phyloP scores from a whole-genome alignment of 2,797 vertebrate species.

The Protosalanx chinensis region DNA sequence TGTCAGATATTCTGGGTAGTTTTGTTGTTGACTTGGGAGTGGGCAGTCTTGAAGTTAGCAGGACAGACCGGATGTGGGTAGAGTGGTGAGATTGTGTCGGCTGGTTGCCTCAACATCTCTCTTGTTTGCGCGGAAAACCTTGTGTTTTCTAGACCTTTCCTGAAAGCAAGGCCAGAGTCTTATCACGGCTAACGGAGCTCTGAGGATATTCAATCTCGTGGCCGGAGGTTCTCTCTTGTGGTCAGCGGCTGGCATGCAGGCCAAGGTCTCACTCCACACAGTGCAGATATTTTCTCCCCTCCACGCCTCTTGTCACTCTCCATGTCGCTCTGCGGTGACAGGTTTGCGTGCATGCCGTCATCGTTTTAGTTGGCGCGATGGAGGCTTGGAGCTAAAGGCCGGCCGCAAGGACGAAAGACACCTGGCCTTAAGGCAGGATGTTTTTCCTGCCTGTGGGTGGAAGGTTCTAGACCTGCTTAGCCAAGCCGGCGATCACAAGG shows the following conservation, averaged over 20 bases:
- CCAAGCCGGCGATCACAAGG: neutral
- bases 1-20: neutral
- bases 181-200: slow-evolving; percentile 34
- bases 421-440: slow-evolving; percentile 20
- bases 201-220: slow-evolving; percentile 36
- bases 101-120: slow-evolving; percentile 33
- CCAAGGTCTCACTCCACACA: slow-evolving; percentile 35
- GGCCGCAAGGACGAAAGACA: slow-evolving; percentile 36
- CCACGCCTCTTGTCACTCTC: slow-evolving; percentile 11
- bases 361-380: slow-evolving; percentile 27
- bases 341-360: slow-evolving; percentile 20
- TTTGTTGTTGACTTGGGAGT: slow-evolving; percentile 20
- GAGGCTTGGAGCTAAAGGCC: slow-evolving; percentile 19
- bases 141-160: slow-evolving; percentile 31
- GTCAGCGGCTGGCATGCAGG: slow-evolving; percentile 48
- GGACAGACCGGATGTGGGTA: neutral
- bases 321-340: slow-evolving; percentile 21
- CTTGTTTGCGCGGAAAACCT: slow-evolving; percentile 35
- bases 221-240: slow-evolving; percentile 50
- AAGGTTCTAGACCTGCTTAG: neutral
- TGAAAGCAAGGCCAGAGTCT: slow-evolving; percentile 35
- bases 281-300: slow-evolving; percentile 24
- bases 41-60: slow-evolving; percentile 44
- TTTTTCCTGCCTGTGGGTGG: neutral
- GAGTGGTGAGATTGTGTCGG: slow-evolving; percentile 26